A percentile compares a stretch with the other conserved stretches of the same genome.
Conservation (phyloP, 2,113 vertebrate genomes). For the Daboia siamensis region DNA sequence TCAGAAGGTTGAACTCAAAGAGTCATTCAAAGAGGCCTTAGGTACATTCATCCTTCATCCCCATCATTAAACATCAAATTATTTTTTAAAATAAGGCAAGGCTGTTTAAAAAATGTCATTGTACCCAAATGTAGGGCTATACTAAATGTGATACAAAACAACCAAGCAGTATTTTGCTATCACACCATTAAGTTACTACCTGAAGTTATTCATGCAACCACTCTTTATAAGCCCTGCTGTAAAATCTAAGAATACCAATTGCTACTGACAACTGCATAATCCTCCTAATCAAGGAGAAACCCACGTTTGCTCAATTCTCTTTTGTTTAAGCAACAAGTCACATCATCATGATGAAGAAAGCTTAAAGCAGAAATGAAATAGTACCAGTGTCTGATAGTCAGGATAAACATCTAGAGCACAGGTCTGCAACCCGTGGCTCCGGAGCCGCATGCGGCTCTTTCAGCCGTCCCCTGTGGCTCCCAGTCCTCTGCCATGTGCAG, state of each 20-base stretch:
- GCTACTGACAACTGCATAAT: background rate
- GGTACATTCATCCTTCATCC: background rate
- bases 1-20: background rate
- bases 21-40: background rate
- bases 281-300: background rate
- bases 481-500: too few relatives aligned
- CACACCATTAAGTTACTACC: background rate
- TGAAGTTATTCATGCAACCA: background rate
- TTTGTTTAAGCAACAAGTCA: background rate
- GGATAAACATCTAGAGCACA: background rate
- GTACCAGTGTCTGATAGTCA: background rate
- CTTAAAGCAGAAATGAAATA: background rate
- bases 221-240: background rate
- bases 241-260: background rate
- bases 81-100: background rate
- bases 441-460: too few relatives aligned
- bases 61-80: background rate
- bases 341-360: background rate
- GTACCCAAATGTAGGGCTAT: background rate
- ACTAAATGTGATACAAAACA: background rate
- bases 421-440: background rate
- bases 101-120: background rate
- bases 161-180: background rate
- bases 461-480: too few relatives aligned
- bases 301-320: background rate